Evolutionary conservation across 2,113 vertebrate genomes (phyloP).

Genomic region (Colistium nudipinnis): DNA sequence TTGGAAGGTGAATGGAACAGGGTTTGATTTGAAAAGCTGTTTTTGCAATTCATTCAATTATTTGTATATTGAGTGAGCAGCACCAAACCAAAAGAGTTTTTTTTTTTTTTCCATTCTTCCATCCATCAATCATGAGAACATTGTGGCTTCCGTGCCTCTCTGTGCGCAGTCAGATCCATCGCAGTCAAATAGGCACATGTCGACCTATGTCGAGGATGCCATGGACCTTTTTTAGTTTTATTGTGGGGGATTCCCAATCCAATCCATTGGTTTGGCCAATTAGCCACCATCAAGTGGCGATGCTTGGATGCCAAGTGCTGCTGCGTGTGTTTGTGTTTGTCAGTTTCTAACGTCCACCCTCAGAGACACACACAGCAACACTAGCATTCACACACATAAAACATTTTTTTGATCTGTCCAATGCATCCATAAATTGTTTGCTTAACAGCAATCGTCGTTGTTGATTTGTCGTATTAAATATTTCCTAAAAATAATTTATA

Average conservation of each 20-base stretch:
- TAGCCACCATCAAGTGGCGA: too few relatives aligned
- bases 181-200: slow-evolving; percentile 42
- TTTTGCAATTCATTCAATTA: slow-evolving; percentile 23
- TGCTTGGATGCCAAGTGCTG: slow-evolving; percentile 37
- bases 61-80: too few relatives aligned
- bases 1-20: slow-evolving; percentile 26
- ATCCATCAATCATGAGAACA: background rate
- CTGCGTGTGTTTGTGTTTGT: slow-evolving; percentile 21
- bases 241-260: slow-evolving; percentile 44
- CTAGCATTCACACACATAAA: background rate
- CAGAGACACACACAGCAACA: background rate
- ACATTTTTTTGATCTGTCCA: background rate
- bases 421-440: slow-evolving; percentile 29
- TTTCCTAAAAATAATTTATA: too few relatives aligned
- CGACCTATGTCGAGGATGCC: slow-evolving; percentile 3
- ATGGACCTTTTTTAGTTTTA: slow-evolving; percentile 16
- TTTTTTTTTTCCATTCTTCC: background rate
- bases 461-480: too few relatives aligned
- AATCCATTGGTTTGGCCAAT: background rate
- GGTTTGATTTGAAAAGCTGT: slow-evolving; percentile 30
- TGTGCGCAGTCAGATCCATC: slow-evolving; percentile 28
- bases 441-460: too few relatives aligned
- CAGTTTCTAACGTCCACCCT: background rate
- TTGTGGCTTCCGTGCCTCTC: slow-evolving; percentile 7
- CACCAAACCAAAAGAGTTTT: background rate